A percentile compares a stretch with the other conserved stretches of the same genome.
phyloP scores from a whole-genome alignment of 2,797 vertebrate species.

The Syngnathus acus region DNA sequence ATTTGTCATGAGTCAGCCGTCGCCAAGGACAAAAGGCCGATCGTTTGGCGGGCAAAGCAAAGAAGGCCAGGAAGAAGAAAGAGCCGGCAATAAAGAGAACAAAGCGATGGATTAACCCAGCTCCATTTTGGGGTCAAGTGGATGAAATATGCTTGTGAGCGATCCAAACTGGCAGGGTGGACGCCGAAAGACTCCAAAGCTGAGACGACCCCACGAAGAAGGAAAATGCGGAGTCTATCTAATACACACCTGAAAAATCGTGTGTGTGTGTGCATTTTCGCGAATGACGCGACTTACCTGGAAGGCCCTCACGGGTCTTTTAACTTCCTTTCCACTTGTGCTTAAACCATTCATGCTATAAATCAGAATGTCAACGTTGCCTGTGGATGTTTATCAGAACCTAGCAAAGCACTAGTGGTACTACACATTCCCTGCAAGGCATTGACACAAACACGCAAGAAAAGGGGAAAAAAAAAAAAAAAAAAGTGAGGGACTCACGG shows the following conservation, averaged over 20 bases:
- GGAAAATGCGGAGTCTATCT: constrained; percentile 1
- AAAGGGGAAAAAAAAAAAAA: not conserved
- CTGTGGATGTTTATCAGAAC: not conserved
- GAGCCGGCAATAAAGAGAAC: constrained; percentile 13
- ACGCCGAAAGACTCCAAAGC: constrained; percentile 4
- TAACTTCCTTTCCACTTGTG: constrained; percentile 39
- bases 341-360: constrained; percentile 29
- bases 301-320: constrained; percentile 30
- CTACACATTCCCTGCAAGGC: constrained; percentile 2
- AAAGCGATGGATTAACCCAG: constrained; percentile 12
- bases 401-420: not conserved
- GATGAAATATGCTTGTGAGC: constrained; percentile 9
- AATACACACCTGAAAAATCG: constrained; percentile 14
- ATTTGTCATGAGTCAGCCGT: not conserved
- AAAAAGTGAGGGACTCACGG: constrained; percentile 70
- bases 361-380: constrained; percentile 14
- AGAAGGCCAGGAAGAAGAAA: constrained; percentile 9
- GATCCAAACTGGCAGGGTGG: constrained; percentile 14
- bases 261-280: not conserved
- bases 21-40: not conserved
- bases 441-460: not conserved
- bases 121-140: constrained; percentile 24
- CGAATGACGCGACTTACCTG: constrained; percentile 18
- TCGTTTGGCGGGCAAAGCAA: not conserved
- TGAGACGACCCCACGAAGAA: constrained; percentile 6